Evolutionary conservation across 2,797 vertebrate genomes (phyloP), one percentile per base, ranked within the genome.

Genomic region (Sphenodon punctatus): DNA sequence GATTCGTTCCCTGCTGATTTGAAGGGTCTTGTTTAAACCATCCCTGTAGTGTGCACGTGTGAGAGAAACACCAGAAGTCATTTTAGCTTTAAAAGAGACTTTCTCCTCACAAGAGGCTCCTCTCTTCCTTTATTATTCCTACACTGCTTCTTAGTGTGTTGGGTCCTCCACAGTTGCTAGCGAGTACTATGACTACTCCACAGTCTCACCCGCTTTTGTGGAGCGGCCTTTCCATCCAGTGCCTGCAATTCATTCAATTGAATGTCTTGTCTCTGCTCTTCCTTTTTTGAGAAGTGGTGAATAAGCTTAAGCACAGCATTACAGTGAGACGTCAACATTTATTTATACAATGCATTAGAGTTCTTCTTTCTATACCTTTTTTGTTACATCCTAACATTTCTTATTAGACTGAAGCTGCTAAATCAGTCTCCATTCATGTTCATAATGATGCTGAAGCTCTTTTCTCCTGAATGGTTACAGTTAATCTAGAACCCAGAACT

Each of bases 341-440:
- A 65, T 73, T 59, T 12, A 34, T 67, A 41, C 59, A 66, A 82
- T 55, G 78, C 13, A n/a, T 2, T 3, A 0, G 0, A 63, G 2
- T 56, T 17, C 72, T 79, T 59, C 75, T 79, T 83, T 66, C 38
- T 60, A 12, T 60, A 78, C 41, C 2, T 5, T 71, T 80, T 63
- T 59, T 74, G 53, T 72, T 30, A 56, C 51, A 11, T 76, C 43
- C 23, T 46, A 74, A 12, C 15, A 82, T 60, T 51, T 8, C n/a
- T 84, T 88, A 82, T 49, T 74, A 46, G 73, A 80, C 66, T 41
- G 82, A 36, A 34, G 41, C 13, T 74, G n/a, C 59, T 45, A 87
- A 84, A 7, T 53, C 72, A 23, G 20, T 85, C 80, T 60, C 64
- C 68, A 39, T 68, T 60, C 73, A 75, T 51, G 60, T n/a, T 77